These are phyloP conservation scores for Cetoscarus ocellatus DNA, from an alignment of 2,797 vertebrate species.

Conservation along the genomic window DNA sequence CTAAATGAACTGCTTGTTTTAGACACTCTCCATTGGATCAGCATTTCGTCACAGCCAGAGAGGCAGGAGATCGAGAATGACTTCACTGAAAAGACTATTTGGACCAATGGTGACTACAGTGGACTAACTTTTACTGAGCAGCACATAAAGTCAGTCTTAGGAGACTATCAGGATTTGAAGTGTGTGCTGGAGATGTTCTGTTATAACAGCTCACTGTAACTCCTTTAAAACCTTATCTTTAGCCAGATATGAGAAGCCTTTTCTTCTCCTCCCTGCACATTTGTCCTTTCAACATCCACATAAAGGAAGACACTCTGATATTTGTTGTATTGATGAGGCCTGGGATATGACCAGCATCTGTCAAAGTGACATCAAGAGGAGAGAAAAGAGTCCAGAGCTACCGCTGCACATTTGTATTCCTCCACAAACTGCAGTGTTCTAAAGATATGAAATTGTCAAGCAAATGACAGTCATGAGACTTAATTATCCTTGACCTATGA, in stretches of 20 bases:
- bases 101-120: constrained; percentile 35
- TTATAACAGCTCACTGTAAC: background rate
- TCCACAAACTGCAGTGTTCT: too few species aligned
- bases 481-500: too few species aligned
- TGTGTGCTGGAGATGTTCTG: background rate
- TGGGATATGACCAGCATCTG: constrained; percentile 21
- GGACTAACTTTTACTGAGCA: constrained; percentile 21
- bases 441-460: too few species aligned
- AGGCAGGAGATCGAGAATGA: constrained; percentile 40
- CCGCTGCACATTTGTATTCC: too few species aligned
- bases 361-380: constrained; percentile 38
- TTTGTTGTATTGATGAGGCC: constrained; percentile 27
- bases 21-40: constrained; percentile 67
- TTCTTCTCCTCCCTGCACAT: constrained; percentile 35
- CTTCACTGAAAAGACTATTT: constrained; percentile 42
- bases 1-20: constrained; percentile 81
- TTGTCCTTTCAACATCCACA: constrained; percentile 48
- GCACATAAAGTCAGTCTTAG: background rate
- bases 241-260: constrained; percentile 20
- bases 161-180: background rate
- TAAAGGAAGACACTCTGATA: constrained; percentile 24
- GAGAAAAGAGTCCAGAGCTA: constrained; percentile 3
- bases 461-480: too few species aligned
- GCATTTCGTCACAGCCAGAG: constrained; percentile 57
- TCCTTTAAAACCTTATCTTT: constrained; percentile 1